Base-by-base conservation (phyloP, 2,797 vertebrate genomes). In the Cyprinella venusta region DNA sequence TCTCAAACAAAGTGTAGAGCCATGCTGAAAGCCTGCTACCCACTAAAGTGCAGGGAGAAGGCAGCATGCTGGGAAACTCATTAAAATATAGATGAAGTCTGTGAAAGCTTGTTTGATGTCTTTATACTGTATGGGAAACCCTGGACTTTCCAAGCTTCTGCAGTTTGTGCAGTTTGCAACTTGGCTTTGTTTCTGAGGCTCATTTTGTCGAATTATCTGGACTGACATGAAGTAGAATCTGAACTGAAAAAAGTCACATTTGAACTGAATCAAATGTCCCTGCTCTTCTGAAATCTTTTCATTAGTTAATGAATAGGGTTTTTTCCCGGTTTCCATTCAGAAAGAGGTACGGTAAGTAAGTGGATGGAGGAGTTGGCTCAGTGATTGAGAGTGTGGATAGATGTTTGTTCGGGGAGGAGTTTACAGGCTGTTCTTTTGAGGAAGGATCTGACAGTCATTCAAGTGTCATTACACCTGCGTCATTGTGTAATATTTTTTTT, bases 51-150 rank as follows among this genome's bases (percentile, higher is more conserved):
- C 13, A 68, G 26, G 26, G 15, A 84, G 26, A 56, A 15, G 70
- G 19, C 48, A 33, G 76, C 67, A 38, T 76, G 75, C 65, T 84
- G 79, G 42, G 81, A 82, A 82, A 48, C 80, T 38, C 45, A 65
- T 52, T 87, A 4, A 87, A 87, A 88, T 83, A 84, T 88, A 83
- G 33, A 86, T 83, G 76, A 82, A 70, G 67, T 77, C 61, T 76
- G 38, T 59, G 50, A 72, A 76, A 79, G 79, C 75, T 81, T 79
- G 84, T 82, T 82, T 85, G 77, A 80, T 74, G 21, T 69, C 50
- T 61, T 16, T 45, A 54, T 59, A 68, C 38, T 79, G 40, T 42
- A 76, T 59, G 52, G 79, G 52, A 79, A 69, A 80, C 19, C 56
- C 13, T 0, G 26, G 65, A 26, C 52, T 70, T 64, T 19, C 50